Base-by-base conservation (phyloP, 2,888 invertebrate genomes). In the Chalcosyrphus nemorum region DNA sequence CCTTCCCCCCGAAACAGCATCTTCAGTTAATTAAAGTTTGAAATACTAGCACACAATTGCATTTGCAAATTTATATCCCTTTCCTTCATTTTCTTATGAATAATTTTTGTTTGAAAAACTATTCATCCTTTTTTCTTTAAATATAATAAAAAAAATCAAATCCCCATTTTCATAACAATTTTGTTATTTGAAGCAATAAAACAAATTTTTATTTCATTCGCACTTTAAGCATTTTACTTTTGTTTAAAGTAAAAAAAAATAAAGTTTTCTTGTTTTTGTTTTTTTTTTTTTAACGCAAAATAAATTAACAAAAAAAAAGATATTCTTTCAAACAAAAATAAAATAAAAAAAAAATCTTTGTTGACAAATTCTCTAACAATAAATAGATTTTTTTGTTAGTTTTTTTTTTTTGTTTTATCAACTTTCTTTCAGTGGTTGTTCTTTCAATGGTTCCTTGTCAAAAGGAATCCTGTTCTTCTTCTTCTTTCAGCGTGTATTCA, bases 41-140 rank as follows among this genome's bases (percentile, higher is more conserved):
- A 76, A 66, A 54, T 71, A 76, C 57, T 81, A 76, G 81, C 81
- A 81, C 81, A 63, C 81, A 71, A 50, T 65, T 29, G 47, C 47
- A 57, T 47, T 56, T n/a, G n/a, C 2, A 38, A 24, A n/a, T 19
- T 38, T 35, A 19, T 50, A 35, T 27, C 43, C 13, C 38, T 41
- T 21, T 24, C 7, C 6, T 4, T 17, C 41, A 41, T 59, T 19
- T 15, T 61, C 9, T 27, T 15, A 38, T 41, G 29, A 21, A 21
- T 9, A 24, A 27, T 45, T 54, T 5, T n/a, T n/a, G n/a, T n/a
- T n/a, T n/a, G n/a, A n/a, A n/a, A n/a, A n/a, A n/a, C n/a, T n/a
- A n/a, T n/a, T n/a, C n/a, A n/a, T n/a, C n/a, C n/a, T 9, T 50
- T 50, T 50, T 19, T 13, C 21, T 24, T 19, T 56, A 54, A 56